A percentile compares a stretch with the other conserved stretches of the same genome.
Evolutionary conservation across 2,113 vertebrate genomes (phyloP).

Genomic region (Oenanthe oenanthe): DNA sequence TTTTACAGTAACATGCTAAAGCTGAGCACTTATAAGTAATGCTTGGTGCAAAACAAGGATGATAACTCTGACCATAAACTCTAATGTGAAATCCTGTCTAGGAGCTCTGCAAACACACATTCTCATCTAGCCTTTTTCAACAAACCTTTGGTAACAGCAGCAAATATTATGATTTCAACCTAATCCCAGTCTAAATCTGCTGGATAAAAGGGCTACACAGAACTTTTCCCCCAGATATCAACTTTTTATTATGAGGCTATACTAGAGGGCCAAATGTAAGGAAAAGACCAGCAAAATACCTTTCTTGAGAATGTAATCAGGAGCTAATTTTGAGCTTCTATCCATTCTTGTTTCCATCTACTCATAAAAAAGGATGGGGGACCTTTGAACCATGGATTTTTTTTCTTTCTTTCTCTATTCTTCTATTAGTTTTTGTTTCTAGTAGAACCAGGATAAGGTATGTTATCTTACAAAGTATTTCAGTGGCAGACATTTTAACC

Average conservation of each 20-base stretch:
- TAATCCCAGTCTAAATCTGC: not conserved
- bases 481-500: not conserved
- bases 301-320: not conserved
- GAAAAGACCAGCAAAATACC: not conserved
- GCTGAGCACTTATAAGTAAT: not conserved
- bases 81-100: not conserved
- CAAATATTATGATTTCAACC: not conserved
- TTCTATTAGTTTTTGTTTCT: not conserved
- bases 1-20: not conserved
- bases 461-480: not conserved
- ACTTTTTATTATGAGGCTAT: not conserved
- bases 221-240: not conserved
- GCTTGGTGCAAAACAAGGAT: not conserved
- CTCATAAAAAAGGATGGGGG: not conserved
- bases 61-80: slow-evolving; percentile 32
- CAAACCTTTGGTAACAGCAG: not conserved
- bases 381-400: not conserved
- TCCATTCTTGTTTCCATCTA: not conserved
- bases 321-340: not conserved
- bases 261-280: not conserved
- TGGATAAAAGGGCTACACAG: not conserved
- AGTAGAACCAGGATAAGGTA: not conserved
- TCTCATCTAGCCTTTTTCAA: not conserved
- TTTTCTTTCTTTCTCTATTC: not conserved
- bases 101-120: not conserved